These are phyloP conservation scores for Lytechinus pictus DNA, from an alignment of 35 echinoderm and acorn worm genomes.

Conservation along the genomic window DNA sequence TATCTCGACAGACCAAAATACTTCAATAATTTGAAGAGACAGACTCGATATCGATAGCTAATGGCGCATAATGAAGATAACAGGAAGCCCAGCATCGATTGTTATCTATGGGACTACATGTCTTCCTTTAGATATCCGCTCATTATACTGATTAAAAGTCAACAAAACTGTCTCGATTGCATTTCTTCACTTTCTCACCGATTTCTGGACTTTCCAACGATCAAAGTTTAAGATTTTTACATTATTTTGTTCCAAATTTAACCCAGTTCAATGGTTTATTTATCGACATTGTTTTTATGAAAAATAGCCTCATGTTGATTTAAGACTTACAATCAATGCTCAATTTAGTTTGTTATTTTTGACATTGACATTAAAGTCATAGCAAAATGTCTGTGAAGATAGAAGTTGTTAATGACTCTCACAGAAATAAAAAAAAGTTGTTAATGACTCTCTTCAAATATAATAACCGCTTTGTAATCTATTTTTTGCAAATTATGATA, in stretches of 20 bases:
- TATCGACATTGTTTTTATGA: neutral
- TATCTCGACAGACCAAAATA: too few species aligned
- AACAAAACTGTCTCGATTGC: neutral
- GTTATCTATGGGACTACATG: neutral
- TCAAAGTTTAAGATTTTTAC: neutral
- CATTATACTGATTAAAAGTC: neutral
- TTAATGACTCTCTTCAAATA: too few species aligned
- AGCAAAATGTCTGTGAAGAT: neutral
- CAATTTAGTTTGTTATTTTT: neutral
- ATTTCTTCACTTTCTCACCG: neutral
- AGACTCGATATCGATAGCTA: neutral
- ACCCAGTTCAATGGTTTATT: neutral
- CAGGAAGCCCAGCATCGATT: neutral
- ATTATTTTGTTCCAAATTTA: neutral
- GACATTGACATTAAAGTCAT: neutral
- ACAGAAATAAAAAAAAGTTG: too few species aligned
- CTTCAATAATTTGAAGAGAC: too few species aligned
- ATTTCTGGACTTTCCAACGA: neutral
- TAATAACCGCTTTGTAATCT: too few species aligned
- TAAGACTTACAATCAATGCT: neutral
- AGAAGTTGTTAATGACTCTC: too few species aligned
- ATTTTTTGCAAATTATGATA: too few species aligned
- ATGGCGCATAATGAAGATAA: neutral
- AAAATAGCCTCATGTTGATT: neutral
- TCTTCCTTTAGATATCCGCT: neutral